Percentiles rank a stretch among this genome's conserved stretches.
These are phyloP conservation scores for Aurelia coerulea DNA, from an alignment of 30 jellyfish, hydroid and myxozoan species.

Conservation along the genomic window DNA sequence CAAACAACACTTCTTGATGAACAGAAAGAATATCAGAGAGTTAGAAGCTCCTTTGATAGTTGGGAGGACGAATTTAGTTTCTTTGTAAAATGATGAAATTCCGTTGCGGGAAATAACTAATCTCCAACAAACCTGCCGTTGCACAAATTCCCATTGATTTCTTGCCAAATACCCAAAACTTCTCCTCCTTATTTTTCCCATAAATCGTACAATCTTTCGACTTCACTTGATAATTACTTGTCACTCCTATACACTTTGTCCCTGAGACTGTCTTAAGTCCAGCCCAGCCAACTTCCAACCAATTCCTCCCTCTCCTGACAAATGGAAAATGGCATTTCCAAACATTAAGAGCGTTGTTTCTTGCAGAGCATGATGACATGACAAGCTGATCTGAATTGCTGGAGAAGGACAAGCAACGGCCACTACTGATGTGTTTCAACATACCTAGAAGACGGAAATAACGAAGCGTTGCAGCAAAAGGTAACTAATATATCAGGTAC, in stretches of 20 bases:
- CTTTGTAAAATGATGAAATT: no score
- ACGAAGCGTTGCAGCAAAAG: background rate
- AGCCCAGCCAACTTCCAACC: slow-evolving; percentile 66
- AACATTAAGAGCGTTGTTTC: slow-evolving; percentile 18
- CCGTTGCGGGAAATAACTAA: no score
- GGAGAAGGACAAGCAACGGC: slow-evolving; percentile 33
- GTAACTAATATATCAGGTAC: background rate
- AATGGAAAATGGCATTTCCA: slow-evolving; percentile 62
- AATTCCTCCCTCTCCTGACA: slow-evolving; percentile 28
- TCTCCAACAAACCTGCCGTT: slow-evolving; percentile 25
- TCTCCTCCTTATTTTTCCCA: slow-evolving; percentile 49
- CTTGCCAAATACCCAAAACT: slow-evolving; percentile 47
- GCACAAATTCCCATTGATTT: slow-evolving; percentile 61
- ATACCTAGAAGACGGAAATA: background rate
- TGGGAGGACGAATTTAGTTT: no score
- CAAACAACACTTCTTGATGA: no score
- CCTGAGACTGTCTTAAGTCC: slow-evolving; percentile 41
- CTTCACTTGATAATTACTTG: slow-evolving; percentile 29
- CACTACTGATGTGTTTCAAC: slow-evolving; percentile 35
- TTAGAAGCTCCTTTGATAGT: no score
- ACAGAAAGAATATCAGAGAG: no score
- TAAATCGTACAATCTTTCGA: slow-evolving; percentile 60
- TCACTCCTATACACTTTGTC: slow-evolving; percentile 36
- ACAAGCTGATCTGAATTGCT: slow-evolving; percentile 26
- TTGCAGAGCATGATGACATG: slow-evolving; percentile 30